These are phyloP conservation scores for Aleiodes testaceus DNA, from an alignment of 2,888 invertebrate species.

Conservation along the genomic window DNA sequence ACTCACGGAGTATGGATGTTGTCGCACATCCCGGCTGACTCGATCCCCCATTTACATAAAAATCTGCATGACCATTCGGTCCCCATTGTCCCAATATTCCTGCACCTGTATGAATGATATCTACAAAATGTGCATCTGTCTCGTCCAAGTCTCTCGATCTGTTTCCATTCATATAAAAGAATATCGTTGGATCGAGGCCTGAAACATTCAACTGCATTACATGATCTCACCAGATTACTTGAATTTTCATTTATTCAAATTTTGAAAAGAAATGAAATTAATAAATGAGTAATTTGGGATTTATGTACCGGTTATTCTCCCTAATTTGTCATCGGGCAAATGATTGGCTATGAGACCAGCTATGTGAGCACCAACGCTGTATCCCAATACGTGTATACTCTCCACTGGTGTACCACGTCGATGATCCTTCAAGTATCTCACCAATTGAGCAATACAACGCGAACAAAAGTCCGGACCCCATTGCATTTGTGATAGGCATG, in stretches of 20 bases:
- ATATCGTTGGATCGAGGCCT: slow-evolving; percentile 90
- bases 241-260: not conserved
- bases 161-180: slow-evolving; percentile 87
- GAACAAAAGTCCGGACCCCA: slow-evolving; percentile 75
- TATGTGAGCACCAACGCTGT: slow-evolving; percentile 91
- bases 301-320: slow-evolving; percentile 84
- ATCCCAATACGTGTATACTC: slow-evolving; percentile 86
- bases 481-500: slow-evolving; percentile 83
- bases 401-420: slow-evolving; percentile 85
- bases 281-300: not conserved
- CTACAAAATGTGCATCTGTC: slow-evolving; percentile 88
- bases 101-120: slow-evolving; percentile 88
- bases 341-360: slow-evolving; percentile 88
- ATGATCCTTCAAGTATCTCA: slow-evolving; percentile 85
- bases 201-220: slow-evolving; percentile 54
- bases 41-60: slow-evolving; percentile 91
- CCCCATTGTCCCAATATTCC: slow-evolving; percentile 93
- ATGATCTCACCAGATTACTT: slow-evolving; percentile 28
- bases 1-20: slow-evolving; percentile 86
- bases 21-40: slow-evolving; percentile 91
- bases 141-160: slow-evolving; percentile 86
- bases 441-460: slow-evolving; percentile 86
- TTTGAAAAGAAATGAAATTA: not conserved
- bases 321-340: slow-evolving; percentile 83
- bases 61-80: slow-evolving; percentile 90